Evolutionary conservation across 2,113 vertebrate species (phyloP), one percentile per base, ranked within the genome.

Genomic region (Bos indicus): DNA sequence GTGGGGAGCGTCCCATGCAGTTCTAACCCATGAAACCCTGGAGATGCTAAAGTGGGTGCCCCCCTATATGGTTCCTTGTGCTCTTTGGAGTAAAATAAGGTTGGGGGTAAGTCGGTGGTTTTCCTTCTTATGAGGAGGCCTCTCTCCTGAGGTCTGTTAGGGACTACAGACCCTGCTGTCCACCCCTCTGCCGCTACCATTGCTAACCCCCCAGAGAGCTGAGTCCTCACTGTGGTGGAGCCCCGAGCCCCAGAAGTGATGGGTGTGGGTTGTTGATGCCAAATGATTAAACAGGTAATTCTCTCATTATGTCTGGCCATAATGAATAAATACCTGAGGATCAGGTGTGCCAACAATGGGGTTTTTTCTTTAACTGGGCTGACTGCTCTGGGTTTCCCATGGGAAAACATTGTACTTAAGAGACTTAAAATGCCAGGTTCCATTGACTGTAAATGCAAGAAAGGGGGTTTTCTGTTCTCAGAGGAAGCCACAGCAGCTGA

Each of bases 391-490:
- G 26, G 16, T 56, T 87, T 94, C 85, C 74, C 86, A 67, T 91
- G 93, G 90, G 48, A 91, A 95, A 91, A 12, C 36, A 52, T 48
- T 94, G 12, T 80, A 59, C 59, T 93, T 84, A 43, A 48, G 67
- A 95, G 90, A 91, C 81, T 93, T 96, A 67, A 52, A 62, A 90
- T 33, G 11, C 33, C 9, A 36, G n/a, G 30, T 60, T 95, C 59
- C 36, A 74, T 74, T 74, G n/a, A 74, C 48, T 81, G 14, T 91
- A 36, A 91, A 23, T 60, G 36, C 11, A 91, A 56, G 89, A 80
- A 54, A 54, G 7, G 11, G 15, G 12, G 16, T 57, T 25, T 90
- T 78, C 56, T 86, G 16, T 78, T 96, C 25, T 82, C 13, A 56
- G 94, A 82, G 67, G 86, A 90, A 54, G 15, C 48, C 64, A 83